These are phyloP conservation scores for Pygocentrus nattereri DNA, from an alignment of 2,797 vertebrate species.

Conservation along the genomic window DNA sequence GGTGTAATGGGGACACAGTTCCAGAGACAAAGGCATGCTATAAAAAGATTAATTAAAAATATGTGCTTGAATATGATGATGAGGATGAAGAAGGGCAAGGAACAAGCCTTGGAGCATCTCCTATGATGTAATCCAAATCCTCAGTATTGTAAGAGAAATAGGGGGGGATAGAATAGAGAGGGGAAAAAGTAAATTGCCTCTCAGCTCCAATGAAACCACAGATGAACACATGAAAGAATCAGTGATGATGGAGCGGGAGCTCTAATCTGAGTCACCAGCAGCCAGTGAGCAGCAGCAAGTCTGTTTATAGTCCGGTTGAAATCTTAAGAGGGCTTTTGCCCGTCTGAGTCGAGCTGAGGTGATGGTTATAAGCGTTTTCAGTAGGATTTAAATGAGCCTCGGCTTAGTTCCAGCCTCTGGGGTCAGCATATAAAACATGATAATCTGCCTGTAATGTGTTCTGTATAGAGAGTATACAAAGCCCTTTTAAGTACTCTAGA, in stretches of 20 bases:
- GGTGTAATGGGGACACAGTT: slow-evolving; percentile 33
- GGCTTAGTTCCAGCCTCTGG: slow-evolving; percentile 15
- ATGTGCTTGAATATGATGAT: slow-evolving; percentile 62
- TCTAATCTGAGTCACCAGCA: slow-evolving; percentile 24
- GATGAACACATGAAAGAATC: slow-evolving; percentile 34
- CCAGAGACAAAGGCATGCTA: slow-evolving; percentile 62
- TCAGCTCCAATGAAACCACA: slow-evolving; percentile 30
- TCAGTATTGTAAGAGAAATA: slow-evolving; percentile 59
- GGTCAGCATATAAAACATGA: slow-evolving; percentile 35
- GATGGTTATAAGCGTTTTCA: slow-evolving; percentile 22
- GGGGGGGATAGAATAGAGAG: background rate
- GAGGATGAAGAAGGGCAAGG: slow-evolving; percentile 45
- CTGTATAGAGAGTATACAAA: slow-evolving; percentile 42
- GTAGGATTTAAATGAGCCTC: slow-evolving; percentile 35
- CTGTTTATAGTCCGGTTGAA: slow-evolving; percentile 33
- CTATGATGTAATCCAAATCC: slow-evolving; percentile 71
- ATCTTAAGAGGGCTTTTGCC: slow-evolving; percentile 19
- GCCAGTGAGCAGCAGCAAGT: slow-evolving; percentile 8
- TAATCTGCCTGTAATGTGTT: slow-evolving; percentile 51
- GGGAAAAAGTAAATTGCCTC: slow-evolving; percentile 43
- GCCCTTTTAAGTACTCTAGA: slow-evolving; percentile 46
- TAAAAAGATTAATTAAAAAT: slow-evolving; percentile 80
- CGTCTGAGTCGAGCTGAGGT: slow-evolving; percentile 31
- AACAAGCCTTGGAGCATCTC: slow-evolving; percentile 3
- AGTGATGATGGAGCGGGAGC: slow-evolving; percentile 4